Evolutionary conservation across 2,113 vertebrate genomes (phyloP), one percentile per base, ranked within the genome.

Genomic region (Pyxicephalus adspersus): DNA sequence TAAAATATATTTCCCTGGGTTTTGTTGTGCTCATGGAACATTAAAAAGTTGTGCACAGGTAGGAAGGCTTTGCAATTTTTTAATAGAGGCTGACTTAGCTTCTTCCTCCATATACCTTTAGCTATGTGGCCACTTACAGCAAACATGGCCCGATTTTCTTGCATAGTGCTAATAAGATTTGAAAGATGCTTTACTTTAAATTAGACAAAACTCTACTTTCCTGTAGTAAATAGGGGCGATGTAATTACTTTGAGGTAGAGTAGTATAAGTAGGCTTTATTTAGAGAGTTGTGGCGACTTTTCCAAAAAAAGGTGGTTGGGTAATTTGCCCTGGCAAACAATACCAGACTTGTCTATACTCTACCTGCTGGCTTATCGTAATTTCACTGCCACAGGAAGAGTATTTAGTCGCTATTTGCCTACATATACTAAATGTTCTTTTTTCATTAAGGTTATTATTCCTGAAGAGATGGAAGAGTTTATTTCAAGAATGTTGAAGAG

Each of bases 401-500:
- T 92, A 91, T 90, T 90, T 94, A 91, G 95, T 95, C 91, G 90
- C 91, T 92, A 94, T 95, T 93, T 96, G 93, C 94, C 96, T 97
- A 96, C 96, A 97, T 96, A 94, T 95, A 96, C 96, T 97, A 94
- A 97, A 97, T 98, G 96, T 97, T 98, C 94, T 98, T 97, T 96
- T 97, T 97, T 95, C 94, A 96, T 96, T 96, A 97, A 98, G 96
- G 96, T 96, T 96, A 97, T 96, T 97, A 94, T 94, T 95, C 95
- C 95, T 95, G 96, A 97, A 96, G 96, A 96, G 95, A 96, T 96
- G 94, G 96, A 97, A 97, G 96, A 98, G 95, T 98, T 96, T 95
- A 96, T 95, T 96, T 94, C 96, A 97, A 97, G 96, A 97, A 96
- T 96, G 93, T 95, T 95, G 96, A 97, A 98, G 96, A 97, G 96